These are phyloP conservation scores for Heliconius erato DNA, from an alignment of 2,888 invertebrate species.

Conservation along the genomic window DNA sequence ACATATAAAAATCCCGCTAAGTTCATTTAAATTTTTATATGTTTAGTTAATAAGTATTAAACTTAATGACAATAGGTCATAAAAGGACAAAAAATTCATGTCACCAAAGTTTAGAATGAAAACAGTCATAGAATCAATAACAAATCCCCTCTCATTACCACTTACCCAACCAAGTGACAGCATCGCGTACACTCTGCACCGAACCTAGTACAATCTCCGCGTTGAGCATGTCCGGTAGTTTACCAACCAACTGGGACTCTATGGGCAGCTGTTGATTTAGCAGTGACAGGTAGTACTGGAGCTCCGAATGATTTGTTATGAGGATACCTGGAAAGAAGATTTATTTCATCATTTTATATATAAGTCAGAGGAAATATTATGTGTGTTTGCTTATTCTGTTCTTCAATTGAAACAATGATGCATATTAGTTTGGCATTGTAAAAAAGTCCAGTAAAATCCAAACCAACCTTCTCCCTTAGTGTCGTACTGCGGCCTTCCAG, in stretches of 20 bases:
- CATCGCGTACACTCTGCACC: conserved; percentile 93
- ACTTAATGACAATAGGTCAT: too few species aligned
- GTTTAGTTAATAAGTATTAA: too few species aligned
- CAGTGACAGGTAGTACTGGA: conserved; percentile 98
- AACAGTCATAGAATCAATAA: too few species aligned
- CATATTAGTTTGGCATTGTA: too few species aligned
- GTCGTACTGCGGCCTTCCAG: conserved; percentile 99
- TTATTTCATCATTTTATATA: neutral
- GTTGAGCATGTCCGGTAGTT: conserved; percentile 98
- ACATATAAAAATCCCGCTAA: too few species aligned
- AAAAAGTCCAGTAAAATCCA: too few species aligned
- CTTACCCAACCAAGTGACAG: conserved; percentile 95
- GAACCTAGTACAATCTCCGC: conserved; percentile 99
- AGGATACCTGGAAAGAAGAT: conserved; percentile 91
- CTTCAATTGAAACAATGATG: too few species aligned
- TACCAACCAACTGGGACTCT: conserved; percentile 97
- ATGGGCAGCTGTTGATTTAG: conserved; percentile 99
- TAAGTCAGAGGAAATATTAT: too few species aligned
- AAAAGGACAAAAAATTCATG: too few species aligned
- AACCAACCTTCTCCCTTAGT: conserved; percentile 89
- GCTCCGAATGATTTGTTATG: conserved; percentile 99
- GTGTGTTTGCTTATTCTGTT: too few species aligned
- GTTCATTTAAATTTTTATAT: too few species aligned
- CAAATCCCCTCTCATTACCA: conserved; percentile 15
- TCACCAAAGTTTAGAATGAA: too few species aligned